A percentile compares a stretch with the other conserved stretches of the same genome.
Conservation (phyloP, 2,888 invertebrate species). For the Aspidiotus destructor region DNA sequence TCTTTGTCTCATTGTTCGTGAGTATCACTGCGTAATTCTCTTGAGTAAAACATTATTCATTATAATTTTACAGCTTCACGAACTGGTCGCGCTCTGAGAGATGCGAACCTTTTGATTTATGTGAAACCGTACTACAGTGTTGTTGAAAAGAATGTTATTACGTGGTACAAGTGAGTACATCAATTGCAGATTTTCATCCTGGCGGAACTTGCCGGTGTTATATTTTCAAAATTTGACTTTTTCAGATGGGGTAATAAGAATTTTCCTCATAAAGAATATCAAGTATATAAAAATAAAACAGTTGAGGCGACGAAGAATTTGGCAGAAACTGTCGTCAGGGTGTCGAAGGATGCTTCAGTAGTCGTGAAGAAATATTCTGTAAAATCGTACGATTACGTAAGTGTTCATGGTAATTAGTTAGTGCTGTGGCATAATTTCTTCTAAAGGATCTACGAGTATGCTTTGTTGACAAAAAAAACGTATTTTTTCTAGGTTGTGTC, state of each 20-base stretch:
- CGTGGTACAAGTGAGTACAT: conserved; percentile 12
- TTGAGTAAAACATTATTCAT: background rate
- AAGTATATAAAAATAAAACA: conserved; percentile 19
- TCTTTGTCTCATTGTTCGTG: background rate
- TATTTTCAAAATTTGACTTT: background rate
- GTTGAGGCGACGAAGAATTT: conserved; percentile 10
- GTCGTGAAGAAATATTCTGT: background rate
- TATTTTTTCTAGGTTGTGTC: background rate
- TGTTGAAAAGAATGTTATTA: conserved; percentile 14
- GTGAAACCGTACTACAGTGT: conserved; percentile 22
- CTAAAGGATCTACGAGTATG: background rate
- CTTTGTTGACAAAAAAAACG: background rate
- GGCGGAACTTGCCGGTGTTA: no score
- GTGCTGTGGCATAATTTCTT: background rate
- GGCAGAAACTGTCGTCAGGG: background rate
- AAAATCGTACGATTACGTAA: conserved; percentile 13
- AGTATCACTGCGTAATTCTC: background rate
- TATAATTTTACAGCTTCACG: conserved; percentile 10
- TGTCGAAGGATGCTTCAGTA: background rate
- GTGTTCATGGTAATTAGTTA: background rate
- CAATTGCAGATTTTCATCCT: background rate
- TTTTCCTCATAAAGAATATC: conserved; percentile 23
- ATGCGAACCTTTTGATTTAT: conserved; percentile 18
- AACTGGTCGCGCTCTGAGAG: conserved; percentile 18
- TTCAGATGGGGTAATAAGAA: conserved; percentile 24